phyloP scores from a whole-genome alignment of 1,140 invertebrate genomes.

The Drosophila hydei region DNA sequence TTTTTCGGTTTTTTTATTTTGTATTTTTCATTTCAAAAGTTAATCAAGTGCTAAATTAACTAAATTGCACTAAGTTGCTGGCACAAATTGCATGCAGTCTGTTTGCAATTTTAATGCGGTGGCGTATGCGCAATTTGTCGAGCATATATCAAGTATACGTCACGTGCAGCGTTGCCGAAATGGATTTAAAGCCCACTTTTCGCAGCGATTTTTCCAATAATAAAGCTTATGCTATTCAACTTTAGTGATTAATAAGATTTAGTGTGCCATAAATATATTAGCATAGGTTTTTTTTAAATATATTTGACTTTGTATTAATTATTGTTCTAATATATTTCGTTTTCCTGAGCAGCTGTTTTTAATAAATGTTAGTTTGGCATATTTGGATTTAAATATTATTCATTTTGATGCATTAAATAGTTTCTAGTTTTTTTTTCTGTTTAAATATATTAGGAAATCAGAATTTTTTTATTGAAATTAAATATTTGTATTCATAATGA shows the following conservation, averaged over 20 bases:
- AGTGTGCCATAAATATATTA: too few relatives aligned
- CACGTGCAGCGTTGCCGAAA: slow-evolving; percentile 22
- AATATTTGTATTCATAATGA: too few relatives aligned
- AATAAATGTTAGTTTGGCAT: too few relatives aligned
- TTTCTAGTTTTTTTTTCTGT: too few relatives aligned
- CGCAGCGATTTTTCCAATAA: not conserved
- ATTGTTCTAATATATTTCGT: too few relatives aligned
- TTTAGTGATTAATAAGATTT: not conserved
- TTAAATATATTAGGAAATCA: too few relatives aligned
- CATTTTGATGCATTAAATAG: too few relatives aligned
- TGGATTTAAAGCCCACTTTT: slow-evolving; percentile 25
- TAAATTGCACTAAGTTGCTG: slow-evolving; percentile 65
- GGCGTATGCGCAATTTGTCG: slow-evolving; percentile 54
- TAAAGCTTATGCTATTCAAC: not conserved
- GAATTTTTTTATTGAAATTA: too few relatives aligned
- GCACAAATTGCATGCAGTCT: slow-evolving; percentile 49
- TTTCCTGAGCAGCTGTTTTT: too few relatives aligned
- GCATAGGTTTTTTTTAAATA: too few relatives aligned
- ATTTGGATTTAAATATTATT: too few relatives aligned
- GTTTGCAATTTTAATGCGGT: slow-evolving; percentile 41
- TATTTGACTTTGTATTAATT: too few relatives aligned
- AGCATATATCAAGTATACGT: slow-evolving; percentile 53
- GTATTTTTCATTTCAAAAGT: slow-evolving; percentile 52
- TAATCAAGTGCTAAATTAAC: slow-evolving; percentile 78
- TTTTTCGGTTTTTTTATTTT: slow-evolving; percentile 13